Conservation (phyloP, 1,140 invertebrate species). For the Chelonus insularis region DNA sequence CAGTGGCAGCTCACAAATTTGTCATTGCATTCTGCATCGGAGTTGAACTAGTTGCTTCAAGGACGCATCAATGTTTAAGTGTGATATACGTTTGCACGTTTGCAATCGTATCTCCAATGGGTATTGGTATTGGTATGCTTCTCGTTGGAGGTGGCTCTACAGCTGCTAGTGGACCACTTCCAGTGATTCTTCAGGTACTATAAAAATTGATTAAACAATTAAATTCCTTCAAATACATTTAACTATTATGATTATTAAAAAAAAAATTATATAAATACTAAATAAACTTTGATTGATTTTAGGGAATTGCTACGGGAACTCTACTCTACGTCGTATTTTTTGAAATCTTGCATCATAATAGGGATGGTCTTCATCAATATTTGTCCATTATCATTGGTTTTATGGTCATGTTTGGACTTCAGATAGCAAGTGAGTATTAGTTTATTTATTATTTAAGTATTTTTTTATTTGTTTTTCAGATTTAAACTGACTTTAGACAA, state of each 20-base stretch:
- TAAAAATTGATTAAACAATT: neutral
- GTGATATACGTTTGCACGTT: slow-evolving; percentile 76
- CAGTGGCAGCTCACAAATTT: slow-evolving; percentile 85
- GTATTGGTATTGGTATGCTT: slow-evolving; percentile 71
- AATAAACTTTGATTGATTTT: no score
- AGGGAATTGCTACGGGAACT: slow-evolving; percentile 69
- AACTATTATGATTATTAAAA: neutral
- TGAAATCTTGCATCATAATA: slow-evolving; percentile 66
- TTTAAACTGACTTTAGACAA: no score
- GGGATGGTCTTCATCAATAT: slow-evolving; percentile 52
- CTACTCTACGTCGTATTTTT: slow-evolving; percentile 72
- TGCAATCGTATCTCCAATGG: slow-evolving; percentile 76
- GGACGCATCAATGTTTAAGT: slow-evolving; percentile 65
- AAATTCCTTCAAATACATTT: no score
- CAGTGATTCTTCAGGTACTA: slow-evolving; percentile 56
- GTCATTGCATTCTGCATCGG: slow-evolving; percentile 88
- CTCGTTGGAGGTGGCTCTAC: slow-evolving; percentile 64
- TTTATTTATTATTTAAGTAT: neutral
- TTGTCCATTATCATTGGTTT: slow-evolving; percentile 55
- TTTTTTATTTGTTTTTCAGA: no score
- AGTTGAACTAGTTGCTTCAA: slow-evolving; percentile 72
- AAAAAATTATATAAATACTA: neutral
- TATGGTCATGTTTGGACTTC: slow-evolving; percentile 52
- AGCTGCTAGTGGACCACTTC: slow-evolving; percentile 64
- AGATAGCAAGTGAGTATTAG: slow-evolving; percentile 50